Conservation (phyloP, 2,113 vertebrate species). For the Oncorhynchus mykiss region DNA sequence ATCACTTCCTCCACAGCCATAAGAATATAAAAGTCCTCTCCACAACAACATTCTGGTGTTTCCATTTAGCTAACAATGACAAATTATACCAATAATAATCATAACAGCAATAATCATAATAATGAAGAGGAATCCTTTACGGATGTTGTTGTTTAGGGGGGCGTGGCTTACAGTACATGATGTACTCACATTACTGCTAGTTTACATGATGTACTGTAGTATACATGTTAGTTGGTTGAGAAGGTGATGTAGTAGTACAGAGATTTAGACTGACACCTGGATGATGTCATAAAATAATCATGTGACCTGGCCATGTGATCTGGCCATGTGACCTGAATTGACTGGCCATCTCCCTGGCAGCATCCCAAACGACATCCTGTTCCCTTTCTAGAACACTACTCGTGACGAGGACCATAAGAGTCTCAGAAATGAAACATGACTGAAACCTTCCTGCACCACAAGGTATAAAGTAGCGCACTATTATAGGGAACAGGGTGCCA, state of each 20-base stretch:
- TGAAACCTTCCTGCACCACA: too few species aligned
- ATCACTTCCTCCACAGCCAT: slow-evolving; percentile 78
- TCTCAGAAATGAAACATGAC: too few species aligned
- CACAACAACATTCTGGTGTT: slow-evolving; percentile 75
- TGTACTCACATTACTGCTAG: too few species aligned
- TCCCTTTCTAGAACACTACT: slow-evolving; percentile 27
- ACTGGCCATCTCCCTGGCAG: slow-evolving; percentile 5
- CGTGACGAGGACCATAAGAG: too few species aligned
- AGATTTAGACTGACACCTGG: not conserved
- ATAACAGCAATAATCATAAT: slow-evolving; percentile 80
- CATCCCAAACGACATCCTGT: not conserved
- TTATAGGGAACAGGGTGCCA: too few species aligned
- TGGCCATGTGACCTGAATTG: slow-evolving; percentile 1
- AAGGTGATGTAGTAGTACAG: not conserved
- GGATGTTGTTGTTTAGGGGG: slow-evolving; percentile 46
- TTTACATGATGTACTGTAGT: too few species aligned
- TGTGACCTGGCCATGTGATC: not conserved
- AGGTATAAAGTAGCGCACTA: too few species aligned
- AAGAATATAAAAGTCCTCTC: slow-evolving; percentile 72
- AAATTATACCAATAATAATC: slow-evolving; percentile 80
- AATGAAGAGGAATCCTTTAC: slow-evolving; percentile 71
- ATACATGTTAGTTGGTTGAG: too few species aligned
- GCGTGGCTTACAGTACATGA: slow-evolving; percentile 41
- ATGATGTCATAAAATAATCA: not conserved
- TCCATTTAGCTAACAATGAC: slow-evolving; percentile 80